phyloP scores from a whole-genome alignment of 2,113 vertebrate genomes.

The Sminthopsis crassicaudata region DNA sequence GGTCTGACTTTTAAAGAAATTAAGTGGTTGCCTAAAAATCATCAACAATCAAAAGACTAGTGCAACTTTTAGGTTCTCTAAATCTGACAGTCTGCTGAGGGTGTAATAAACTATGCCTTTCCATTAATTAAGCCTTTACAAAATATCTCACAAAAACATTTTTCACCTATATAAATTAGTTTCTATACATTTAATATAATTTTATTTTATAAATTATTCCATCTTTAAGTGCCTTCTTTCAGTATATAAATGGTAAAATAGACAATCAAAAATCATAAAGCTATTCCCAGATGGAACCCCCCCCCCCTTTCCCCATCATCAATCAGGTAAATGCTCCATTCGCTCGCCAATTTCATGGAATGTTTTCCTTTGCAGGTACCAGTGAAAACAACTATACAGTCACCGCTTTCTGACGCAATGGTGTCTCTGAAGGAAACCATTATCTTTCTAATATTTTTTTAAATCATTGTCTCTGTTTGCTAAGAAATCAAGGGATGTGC shows the following conservation, averaged over 20 bases:
- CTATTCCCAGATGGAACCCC: constrained; percentile 85
- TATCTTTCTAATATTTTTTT: constrained; percentile 76
- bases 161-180: constrained; percentile 90
- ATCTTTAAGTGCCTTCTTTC: constrained; percentile 91
- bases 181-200: constrained; percentile 91
- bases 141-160: constrained; percentile 89
- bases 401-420: constrained; percentile 77
- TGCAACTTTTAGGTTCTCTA: constrained; percentile 80
- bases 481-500: constrained; percentile 86
- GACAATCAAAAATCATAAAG: constrained; percentile 85
- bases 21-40: constrained; percentile 76
- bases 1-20: constrained; percentile 71
- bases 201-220: constrained; percentile 92
- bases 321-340: constrained; percentile 83
- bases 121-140: constrained; percentile 86
- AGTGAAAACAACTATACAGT: constrained; percentile 72
- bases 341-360: constrained; percentile 71
- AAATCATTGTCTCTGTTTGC: constrained; percentile 77
- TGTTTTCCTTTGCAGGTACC: constrained; percentile 77
- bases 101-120: constrained; percentile 84
- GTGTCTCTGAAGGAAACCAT: constrained; percentile 78
- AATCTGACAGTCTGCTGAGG: constrained; percentile 83
- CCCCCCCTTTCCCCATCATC: constrained; percentile 79
- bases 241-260: constrained; percentile 94
- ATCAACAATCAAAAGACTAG: constrained; percentile 78